These are phyloP conservation scores for Anguilla anguilla DNA, from an alignment of 2,797 vertebrate genomes.

Conservation along the genomic window DNA sequence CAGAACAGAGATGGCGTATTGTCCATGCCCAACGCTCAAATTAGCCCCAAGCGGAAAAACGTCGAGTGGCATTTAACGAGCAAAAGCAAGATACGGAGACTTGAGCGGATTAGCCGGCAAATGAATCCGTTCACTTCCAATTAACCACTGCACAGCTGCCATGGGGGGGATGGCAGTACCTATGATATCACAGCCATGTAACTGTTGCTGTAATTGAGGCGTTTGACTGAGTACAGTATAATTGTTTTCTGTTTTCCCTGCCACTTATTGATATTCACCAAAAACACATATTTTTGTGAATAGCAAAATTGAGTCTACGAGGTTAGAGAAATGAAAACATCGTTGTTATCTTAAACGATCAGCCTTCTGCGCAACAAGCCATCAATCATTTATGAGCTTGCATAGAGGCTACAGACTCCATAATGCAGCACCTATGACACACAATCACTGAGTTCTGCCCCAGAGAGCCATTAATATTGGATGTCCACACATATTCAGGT, in stretches of 20 bases:
- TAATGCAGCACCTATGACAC: not conserved
- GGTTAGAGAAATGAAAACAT: not conserved
- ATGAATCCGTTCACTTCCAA: not conserved
- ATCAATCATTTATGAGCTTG: not conserved
- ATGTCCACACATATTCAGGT: not conserved
- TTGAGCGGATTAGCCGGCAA: not conserved
- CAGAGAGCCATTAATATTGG: not conserved
- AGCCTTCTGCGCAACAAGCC: not conserved
- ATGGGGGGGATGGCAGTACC: not conserved
- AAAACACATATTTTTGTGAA: not conserved
- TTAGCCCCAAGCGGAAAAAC: not conserved
- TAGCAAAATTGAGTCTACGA: not conserved
- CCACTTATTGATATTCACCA: not conserved
- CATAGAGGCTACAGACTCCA: not conserved
- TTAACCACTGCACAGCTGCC: not conserved
- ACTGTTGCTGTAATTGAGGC: slow-evolving; percentile 2
- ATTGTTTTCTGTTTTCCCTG: not conserved
- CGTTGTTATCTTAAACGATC: not conserved
- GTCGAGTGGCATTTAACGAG: not conserved
- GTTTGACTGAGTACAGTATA: not conserved
- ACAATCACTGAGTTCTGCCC: not conserved
- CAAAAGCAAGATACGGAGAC: not conserved
- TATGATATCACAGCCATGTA: not conserved
- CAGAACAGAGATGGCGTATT: not conserved
- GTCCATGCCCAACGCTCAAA: not conserved